Evolutionary conservation across 2,113 vertebrate genomes (phyloP).

Genomic region (Oreochromis aureus): DNA sequence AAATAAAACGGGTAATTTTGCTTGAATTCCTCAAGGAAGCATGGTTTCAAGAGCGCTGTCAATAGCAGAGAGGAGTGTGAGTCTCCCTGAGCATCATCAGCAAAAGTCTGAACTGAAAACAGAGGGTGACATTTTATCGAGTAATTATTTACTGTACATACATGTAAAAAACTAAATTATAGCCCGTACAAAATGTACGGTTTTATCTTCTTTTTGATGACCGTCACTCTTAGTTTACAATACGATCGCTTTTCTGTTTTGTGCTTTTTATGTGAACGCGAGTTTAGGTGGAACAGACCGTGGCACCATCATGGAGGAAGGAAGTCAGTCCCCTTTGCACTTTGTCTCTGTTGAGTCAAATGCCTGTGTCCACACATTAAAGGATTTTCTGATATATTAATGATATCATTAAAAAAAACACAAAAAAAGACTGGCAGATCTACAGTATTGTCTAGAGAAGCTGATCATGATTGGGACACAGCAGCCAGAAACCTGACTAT

Average conservation of each 20-base stretch:
- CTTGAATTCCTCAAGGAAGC: background rate
- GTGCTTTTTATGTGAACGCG: slow-evolving; percentile 46
- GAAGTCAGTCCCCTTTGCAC: background rate
- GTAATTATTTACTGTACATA: slow-evolving; percentile 28
- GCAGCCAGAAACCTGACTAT: background rate
- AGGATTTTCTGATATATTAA: background rate
- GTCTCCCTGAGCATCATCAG: background rate
- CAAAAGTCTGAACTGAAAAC: background rate
- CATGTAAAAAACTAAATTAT: slow-evolving; percentile 41
- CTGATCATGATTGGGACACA: slow-evolving; percentile 11
- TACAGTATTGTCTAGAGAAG: slow-evolving; percentile 18
- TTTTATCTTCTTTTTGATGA: slow-evolving; percentile 6
- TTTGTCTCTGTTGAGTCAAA: background rate
- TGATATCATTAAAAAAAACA: background rate
- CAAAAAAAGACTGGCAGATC: background rate
- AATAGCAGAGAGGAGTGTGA: background rate
- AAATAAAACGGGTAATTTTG: background rate
- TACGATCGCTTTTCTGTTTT: slow-evolving; percentile 19
- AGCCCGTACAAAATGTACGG: slow-evolving; percentile 46
- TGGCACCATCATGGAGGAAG: background rate
- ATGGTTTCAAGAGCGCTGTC: background rate
- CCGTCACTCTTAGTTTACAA: background rate
- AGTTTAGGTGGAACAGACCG: slow-evolving; percentile 1
- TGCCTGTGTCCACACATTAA: background rate
- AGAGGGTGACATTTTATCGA: slow-evolving; percentile 7